phyloP scores from a whole-genome alignment of 2,888 invertebrate species.

The Chironomus riparius region DNA sequence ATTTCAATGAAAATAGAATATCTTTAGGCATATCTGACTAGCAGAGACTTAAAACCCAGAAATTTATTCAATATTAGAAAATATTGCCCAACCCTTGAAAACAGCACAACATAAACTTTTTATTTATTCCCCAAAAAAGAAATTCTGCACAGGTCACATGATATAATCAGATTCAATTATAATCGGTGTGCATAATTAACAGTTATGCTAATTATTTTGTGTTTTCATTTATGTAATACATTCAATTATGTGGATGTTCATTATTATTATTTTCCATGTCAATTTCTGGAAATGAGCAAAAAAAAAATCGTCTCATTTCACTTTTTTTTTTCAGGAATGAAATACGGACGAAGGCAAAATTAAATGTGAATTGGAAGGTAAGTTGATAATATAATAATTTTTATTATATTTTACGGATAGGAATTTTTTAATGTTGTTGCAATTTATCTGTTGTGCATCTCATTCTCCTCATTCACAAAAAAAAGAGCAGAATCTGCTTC shows the following conservation, averaged over 20 bases:
- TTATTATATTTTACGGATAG: background rate
- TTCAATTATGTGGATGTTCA: slow-evolving; percentile 14
- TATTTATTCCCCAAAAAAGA: too few species aligned
- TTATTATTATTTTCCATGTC: background rate
- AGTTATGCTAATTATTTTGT: slow-evolving; percentile 22
- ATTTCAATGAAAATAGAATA: too few species aligned
- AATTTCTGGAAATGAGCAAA: background rate
- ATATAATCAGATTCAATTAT: slow-evolving; percentile 25
- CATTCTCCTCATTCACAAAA: background rate
- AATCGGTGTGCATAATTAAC: slow-evolving; percentile 23
- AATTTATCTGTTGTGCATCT: background rate
- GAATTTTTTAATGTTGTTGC: background rate
- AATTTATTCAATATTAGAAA: too few species aligned
- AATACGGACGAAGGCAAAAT: background rate
- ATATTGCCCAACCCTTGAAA: too few species aligned
- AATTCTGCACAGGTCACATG: background rate
- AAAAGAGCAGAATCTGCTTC: background rate
- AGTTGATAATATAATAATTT: background rate
- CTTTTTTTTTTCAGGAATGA: too few species aligned
- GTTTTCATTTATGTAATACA: slow-evolving; percentile 25
- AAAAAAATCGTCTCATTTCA: background rate
- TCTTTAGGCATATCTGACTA: too few species aligned
- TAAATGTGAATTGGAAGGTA: background rate
- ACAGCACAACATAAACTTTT: too few species aligned
- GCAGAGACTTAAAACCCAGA: too few species aligned